Evolutionary conservation across 2,888 invertebrate species (phyloP).

Genomic region (Mesoligia furuncula): DNA sequence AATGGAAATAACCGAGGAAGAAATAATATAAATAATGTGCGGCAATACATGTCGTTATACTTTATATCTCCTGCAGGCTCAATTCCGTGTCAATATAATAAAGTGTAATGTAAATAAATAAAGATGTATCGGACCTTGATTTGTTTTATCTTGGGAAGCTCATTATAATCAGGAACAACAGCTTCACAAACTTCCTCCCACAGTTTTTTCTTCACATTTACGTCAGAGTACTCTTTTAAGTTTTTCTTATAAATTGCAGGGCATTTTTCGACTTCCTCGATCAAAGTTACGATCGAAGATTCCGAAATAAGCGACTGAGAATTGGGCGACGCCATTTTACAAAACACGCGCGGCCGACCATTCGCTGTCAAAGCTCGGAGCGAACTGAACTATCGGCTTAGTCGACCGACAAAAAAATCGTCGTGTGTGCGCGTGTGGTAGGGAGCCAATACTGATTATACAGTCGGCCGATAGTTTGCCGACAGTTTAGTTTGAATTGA

Average conservation of each 20-base stretch:
- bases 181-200: slow-evolving; percentile 11
- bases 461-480: too few species aligned
- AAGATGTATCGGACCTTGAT: not conserved
- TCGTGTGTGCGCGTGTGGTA: too few species aligned
- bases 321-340: too few species aligned
- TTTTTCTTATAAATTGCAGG: not conserved
- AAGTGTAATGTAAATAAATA: slow-evolving; percentile 6
- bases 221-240: slow-evolving; percentile 5
- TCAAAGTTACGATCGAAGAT: too few species aligned
- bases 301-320: too few species aligned
- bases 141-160: slow-evolving; percentile 1
- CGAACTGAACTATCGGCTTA: too few species aligned
- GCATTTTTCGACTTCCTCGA: too few species aligned
- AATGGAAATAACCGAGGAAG: slow-evolving; percentile 3
- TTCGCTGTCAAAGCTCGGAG: too few species aligned
- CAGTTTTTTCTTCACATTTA: slow-evolving; percentile 4
- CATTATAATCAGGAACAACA: slow-evolving; percentile 1
- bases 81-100: slow-evolving; percentile 7
- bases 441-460: too few species aligned
- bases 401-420: too few species aligned
- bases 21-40: slow-evolving; percentile 8
- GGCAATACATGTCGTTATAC: slow-evolving; percentile 5
- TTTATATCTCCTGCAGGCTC: slow-evolving; percentile 10
- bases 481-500: too few species aligned
- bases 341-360: too few species aligned